A percentile compares a stretch with the other conserved stretches of the same genome.
Conservation (phyloP, 2,888 invertebrate species). For the Hydroisotoma schaefferi region DNA sequence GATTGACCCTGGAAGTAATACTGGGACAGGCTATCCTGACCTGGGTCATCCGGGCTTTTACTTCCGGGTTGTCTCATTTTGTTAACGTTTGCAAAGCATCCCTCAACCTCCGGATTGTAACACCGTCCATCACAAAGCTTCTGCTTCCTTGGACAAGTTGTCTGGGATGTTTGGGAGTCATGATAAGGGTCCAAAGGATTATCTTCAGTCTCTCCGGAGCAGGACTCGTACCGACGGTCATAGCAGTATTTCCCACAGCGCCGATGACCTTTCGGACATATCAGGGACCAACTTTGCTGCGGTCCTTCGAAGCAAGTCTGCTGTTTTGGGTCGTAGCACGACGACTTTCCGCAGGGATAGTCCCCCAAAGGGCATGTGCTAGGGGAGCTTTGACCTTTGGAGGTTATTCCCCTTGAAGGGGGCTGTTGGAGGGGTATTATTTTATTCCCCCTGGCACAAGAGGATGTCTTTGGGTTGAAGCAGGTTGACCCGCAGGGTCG, state of each 20-base stretch:
- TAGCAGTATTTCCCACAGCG: not conserved
- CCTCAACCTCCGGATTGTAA: constrained; percentile 5
- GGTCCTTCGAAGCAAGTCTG: not conserved
- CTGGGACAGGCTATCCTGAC: no score
- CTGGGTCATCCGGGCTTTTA: no score
- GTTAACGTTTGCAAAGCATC: not conserved
- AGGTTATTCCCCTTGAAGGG: no score
- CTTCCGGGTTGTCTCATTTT: not conserved
- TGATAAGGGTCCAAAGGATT: not conserved
- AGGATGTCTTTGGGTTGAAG: not conserved
- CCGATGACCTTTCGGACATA: not conserved
- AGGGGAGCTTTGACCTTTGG: no score
- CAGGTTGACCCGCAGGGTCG: not conserved
- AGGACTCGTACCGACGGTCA: not conserved
- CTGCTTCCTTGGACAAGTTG: not conserved
- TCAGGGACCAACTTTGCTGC: not conserved
- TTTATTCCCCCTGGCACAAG: not conserved
- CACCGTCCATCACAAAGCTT: constrained; percentile 6
- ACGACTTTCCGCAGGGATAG: not conserved
- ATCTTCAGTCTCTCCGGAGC: not conserved
- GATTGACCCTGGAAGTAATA: no score
- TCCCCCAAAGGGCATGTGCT: no score
- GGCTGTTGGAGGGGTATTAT: no score
- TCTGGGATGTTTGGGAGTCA: not conserved
- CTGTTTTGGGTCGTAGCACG: constrained; percentile 3